These are phyloP conservation scores for Oncorhynchus keta DNA, from an alignment of 2,113 vertebrate genomes.

Conservation along the genomic window DNA sequence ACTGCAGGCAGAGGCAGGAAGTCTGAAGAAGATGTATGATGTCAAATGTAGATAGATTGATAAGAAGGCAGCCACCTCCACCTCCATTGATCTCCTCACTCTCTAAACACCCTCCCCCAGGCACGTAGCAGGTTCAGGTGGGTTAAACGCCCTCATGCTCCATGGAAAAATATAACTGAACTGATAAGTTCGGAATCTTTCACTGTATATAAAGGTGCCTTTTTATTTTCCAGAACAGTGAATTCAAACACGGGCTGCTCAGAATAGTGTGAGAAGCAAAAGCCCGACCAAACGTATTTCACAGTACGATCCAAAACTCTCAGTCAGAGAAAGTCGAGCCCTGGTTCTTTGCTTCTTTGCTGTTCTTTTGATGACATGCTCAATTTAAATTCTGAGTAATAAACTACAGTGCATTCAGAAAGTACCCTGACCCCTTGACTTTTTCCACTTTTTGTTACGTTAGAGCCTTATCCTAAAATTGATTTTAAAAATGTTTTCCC, in stretches of 20 bases:
- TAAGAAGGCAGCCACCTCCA: conserved; percentile 22
- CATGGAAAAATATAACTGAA: conserved; percentile 17
- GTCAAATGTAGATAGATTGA: conserved; percentile 51
- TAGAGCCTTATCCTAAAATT: too few relatives aligned
- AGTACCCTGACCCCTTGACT: too few relatives aligned
- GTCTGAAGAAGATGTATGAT: conserved; percentile 40
- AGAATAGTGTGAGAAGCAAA: neutral
- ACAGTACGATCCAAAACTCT: too few relatives aligned
- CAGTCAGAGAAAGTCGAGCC: too few relatives aligned
- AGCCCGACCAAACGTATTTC: conserved; percentile 17
- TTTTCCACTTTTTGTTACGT: too few relatives aligned
- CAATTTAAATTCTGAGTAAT: too few relatives aligned
- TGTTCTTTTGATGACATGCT: too few relatives aligned
- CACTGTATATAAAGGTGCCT: neutral
- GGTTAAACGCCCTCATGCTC: conserved; percentile 11
- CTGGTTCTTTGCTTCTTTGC: too few relatives aligned
- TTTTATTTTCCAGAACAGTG: conserved; percentile 28
- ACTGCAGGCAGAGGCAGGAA: neutral
- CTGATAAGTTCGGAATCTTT: conserved; percentile 14
- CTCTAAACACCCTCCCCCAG: neutral
- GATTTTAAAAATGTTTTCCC: too few relatives aligned
- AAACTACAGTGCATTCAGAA: too few relatives aligned
- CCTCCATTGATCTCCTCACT: conserved; percentile 43
- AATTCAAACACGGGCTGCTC: conserved; percentile 5
- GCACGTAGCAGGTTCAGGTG: conserved; percentile 25